Conservation (phyloP, 2,113 vertebrate genomes). For the Bostrychus sinensis region DNA sequence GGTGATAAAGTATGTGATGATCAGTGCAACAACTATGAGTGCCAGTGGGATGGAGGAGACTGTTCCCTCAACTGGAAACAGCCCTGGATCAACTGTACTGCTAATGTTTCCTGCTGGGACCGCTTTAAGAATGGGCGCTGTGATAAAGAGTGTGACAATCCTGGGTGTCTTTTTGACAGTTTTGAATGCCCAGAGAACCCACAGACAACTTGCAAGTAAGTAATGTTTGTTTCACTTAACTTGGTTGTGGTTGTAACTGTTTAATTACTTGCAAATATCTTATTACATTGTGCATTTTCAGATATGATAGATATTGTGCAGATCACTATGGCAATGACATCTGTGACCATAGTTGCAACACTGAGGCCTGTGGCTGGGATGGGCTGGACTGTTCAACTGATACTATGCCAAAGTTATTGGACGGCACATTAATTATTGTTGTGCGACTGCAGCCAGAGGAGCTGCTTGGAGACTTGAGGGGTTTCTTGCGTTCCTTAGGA, state of each 20-base stretch:
- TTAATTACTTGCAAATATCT: neutral
- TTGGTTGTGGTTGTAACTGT: too few relatives aligned
- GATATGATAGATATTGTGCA: slow-evolving; percentile 89
- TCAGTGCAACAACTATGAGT: slow-evolving; percentile 88
- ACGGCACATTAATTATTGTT: slow-evolving; percentile 87
- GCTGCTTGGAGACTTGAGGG: slow-evolving; percentile 83
- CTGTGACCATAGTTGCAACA: slow-evolving; percentile 92
- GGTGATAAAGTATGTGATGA: slow-evolving; percentile 85
- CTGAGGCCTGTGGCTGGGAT: slow-evolving; percentile 91
- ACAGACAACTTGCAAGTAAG: slow-evolving; percentile 85
- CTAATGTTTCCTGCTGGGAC: slow-evolving; percentile 85
- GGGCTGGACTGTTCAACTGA: slow-evolving; percentile 88
- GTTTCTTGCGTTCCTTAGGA: slow-evolving; percentile 88
- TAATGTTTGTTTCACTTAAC: neutral
- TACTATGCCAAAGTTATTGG: slow-evolving; percentile 79
- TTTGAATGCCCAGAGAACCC: slow-evolving; percentile 84
- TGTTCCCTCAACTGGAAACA: slow-evolving; percentile 85
- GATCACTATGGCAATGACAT: slow-evolving; percentile 87
- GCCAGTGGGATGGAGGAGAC: slow-evolving; percentile 93
- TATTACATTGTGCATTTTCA: slow-evolving; percentile 48
- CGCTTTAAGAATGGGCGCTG: slow-evolving; percentile 85
- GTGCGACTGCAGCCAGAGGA: slow-evolving; percentile 89
- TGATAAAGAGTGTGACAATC: slow-evolving; percentile 88
- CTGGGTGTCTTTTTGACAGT: slow-evolving; percentile 91
- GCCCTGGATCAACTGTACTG: slow-evolving; percentile 89